phyloP scores from a whole-genome alignment of 2,888 invertebrate species.

The Beris morrisii region DNA sequence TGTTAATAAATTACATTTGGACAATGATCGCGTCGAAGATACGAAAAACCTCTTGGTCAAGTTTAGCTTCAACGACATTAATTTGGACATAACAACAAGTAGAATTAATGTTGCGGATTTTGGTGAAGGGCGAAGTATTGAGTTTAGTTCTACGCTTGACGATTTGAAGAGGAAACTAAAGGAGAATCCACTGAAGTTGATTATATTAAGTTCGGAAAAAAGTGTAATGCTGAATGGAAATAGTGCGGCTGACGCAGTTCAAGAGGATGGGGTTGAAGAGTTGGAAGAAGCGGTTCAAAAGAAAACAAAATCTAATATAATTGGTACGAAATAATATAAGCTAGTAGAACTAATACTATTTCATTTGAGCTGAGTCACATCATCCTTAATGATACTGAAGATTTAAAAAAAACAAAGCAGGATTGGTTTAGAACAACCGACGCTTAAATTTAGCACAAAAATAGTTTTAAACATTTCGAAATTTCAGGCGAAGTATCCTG shows the following conservation, averaged over 20 bases:
- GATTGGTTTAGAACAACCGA: too few relatives aligned
- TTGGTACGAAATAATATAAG: too few relatives aligned
- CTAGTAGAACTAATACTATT: too few relatives aligned
- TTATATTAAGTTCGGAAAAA: conserved; percentile 3
- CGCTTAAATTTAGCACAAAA: too few relatives aligned
- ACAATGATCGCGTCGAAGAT: conserved; percentile 7
- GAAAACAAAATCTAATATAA: too few relatives aligned
- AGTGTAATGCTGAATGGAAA: not conserved
- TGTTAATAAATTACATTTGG: conserved; percentile 32
- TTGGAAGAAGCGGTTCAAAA: too few relatives aligned
- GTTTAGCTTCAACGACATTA: conserved; percentile 31
- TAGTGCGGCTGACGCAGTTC: not conserved
- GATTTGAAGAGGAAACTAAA: conserved; percentile 14
- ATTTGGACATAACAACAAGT: conserved; percentile 32
- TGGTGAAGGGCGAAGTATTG: conserved; percentile 33
- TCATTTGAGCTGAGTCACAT: too few relatives aligned
- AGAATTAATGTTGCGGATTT: conserved; percentile 34
- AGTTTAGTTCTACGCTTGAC: conserved; percentile 20
- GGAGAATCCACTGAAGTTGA: conserved; percentile 19
- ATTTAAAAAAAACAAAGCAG: too few relatives aligned
- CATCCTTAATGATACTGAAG: too few relatives aligned
- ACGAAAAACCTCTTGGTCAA: conserved; percentile 22
- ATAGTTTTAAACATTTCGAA: too few relatives aligned
- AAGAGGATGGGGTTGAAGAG: too few relatives aligned
- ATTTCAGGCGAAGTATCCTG: conserved; percentile 24